phyloP scores from a whole-genome alignment of 2,888 invertebrate species.

The Colletes collaris region DNA sequence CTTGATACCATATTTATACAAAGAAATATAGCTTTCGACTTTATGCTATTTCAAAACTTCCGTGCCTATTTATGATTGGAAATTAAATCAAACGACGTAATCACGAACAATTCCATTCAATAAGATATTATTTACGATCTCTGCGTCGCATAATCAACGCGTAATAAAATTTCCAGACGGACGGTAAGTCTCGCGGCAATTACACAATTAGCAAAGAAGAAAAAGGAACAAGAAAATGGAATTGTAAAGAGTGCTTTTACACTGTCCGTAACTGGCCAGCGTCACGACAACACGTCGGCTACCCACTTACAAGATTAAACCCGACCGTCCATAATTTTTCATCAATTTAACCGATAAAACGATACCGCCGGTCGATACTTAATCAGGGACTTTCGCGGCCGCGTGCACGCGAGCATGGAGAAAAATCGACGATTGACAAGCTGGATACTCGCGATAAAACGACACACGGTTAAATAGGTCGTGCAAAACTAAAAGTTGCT shows the following conservation, averaged over 20 bases:
- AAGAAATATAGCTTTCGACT: too few species aligned
- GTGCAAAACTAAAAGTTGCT: conserved; percentile 36
- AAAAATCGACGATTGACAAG: conserved; percentile 28
- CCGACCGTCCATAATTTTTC: conserved; percentile 21
- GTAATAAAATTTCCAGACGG: conserved; percentile 19
- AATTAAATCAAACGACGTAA: background rate
- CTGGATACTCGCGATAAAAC: conserved; percentile 27
- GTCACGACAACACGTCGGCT: conserved; percentile 19
- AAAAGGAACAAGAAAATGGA: conserved; percentile 1
- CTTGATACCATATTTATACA: too few species aligned
- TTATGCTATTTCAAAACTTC: background rate
- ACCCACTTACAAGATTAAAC: conserved; percentile 20
- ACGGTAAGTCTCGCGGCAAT: conserved; percentile 19
- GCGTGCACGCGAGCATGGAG: conserved; percentile 18
- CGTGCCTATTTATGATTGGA: too few species aligned
- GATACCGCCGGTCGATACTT: conserved; percentile 20
- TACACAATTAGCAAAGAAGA: conserved; percentile 29
- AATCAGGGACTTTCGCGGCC: conserved; percentile 22
- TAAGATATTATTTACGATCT: conserved; percentile 9
- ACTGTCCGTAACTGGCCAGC: background rate
- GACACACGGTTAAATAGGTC: conserved; percentile 31
- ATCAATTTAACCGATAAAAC: conserved; percentile 17
- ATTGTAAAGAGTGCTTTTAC: conserved; percentile 19
- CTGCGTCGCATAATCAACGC: background rate
- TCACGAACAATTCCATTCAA: background rate